These are phyloP conservation scores for Mya arenaria DNA, from an alignment of 1,140 invertebrate genomes.

Conservation along the genomic window DNA sequence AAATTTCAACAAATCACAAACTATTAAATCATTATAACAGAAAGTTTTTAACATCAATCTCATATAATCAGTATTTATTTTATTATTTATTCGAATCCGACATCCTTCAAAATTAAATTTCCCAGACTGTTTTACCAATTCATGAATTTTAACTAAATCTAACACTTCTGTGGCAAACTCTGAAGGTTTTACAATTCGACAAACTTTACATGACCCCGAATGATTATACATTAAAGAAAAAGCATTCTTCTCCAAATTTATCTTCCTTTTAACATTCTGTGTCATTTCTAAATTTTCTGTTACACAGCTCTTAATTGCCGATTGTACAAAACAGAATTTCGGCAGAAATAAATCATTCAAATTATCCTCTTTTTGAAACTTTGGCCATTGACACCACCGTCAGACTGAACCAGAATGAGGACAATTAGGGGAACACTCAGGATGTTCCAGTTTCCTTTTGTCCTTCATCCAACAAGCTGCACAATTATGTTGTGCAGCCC, in stretches of 20 bases:
- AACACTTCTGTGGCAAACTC: too few species aligned
- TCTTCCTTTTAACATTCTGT: too few species aligned
- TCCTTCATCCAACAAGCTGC: neutral
- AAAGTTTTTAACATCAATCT: neutral
- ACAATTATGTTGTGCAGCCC: neutral
- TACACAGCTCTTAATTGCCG: too few species aligned
- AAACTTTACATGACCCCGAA: neutral
- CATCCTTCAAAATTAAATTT: constrained; percentile 1
- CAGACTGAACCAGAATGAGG: neutral
- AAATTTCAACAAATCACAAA: constrained; percentile 3
- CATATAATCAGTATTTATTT: neutral
- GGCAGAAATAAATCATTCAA: neutral
- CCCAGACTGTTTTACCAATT: neutral
- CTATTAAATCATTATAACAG: neutral
- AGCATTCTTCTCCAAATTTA: neutral
- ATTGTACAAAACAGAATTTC: too few species aligned
- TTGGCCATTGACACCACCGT: neutral
- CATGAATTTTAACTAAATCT: neutral
- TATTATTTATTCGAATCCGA: neutral
- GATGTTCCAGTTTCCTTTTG: neutral
- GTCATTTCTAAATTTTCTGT: too few species aligned
- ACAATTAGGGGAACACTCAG: neutral
- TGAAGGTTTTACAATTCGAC: neutral
- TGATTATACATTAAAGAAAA: neutral
- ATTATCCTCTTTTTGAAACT: neutral